Evolutionary conservation across 2,797 vertebrate species (phyloP), one percentile per base, ranked within the genome.

Genomic region (Halcyon chelicuti): DNA sequence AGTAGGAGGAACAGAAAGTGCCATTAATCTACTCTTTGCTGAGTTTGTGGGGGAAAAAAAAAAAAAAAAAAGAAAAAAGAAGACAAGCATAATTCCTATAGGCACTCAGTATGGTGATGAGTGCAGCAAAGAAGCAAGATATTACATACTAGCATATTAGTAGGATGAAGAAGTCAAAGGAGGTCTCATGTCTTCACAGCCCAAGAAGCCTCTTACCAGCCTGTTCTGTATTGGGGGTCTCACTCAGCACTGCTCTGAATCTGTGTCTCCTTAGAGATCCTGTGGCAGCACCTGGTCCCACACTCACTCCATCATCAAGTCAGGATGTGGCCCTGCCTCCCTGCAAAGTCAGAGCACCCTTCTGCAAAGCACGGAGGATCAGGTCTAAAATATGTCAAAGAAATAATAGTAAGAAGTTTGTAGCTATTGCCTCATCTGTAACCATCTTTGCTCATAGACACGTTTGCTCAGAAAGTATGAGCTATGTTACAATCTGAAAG

Each of bases 1-100:
- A 94, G 93, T 63, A 73, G 93, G 90, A 90, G 88, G 90, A 91
- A 95, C 88, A 87, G 86, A 96, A 91, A 93, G 75, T 83, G 57
- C 39, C 60, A 95, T 93, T 96, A 94, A 93, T 91, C 61, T 93
- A 72, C 71, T 87, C 83, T 93, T 89, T 68, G 86, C 88, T 87
- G 88, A 90, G 88, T 72, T 93, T 40, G 55, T 70, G 67, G 37
- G 46, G 19, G 2, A 20, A 35, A 76, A 83, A 78, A 16, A 52
- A 52, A 52, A 51, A 80, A 92, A 42, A 80, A 92, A 47, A 23
- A 39, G 37, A 76, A 83, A 78, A 16, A 52, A 52, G 29, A 51
- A 72, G 54, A 57, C 63, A 63, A 75, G 66, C 21, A 5, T 78
- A 67, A 86, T 54, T 95, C 49, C 83, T 92, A 49, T 42, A 90